phyloP scores from a whole-genome alignment of 1,140 invertebrate genomes.

The Amphibalanus amphitrite region DNA sequence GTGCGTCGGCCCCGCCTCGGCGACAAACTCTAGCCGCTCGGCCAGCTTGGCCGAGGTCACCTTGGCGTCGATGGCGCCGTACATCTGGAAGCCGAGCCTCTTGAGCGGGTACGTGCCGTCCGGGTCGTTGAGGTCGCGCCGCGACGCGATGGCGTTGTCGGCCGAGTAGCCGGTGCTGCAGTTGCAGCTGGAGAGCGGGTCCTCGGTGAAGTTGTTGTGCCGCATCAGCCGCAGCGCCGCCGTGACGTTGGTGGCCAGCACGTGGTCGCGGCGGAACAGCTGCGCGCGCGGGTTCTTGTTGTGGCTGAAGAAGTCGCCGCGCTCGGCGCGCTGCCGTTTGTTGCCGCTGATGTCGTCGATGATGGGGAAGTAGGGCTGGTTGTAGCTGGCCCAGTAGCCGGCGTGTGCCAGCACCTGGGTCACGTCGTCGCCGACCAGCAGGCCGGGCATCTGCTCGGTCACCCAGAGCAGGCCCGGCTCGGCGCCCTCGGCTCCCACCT shows the following conservation, averaged over 20 bases:
- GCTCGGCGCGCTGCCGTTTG: slow-evolving; percentile 35
- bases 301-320: slow-evolving; percentile 52
- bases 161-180: slow-evolving; percentile 55
- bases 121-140: slow-evolving; percentile 46
- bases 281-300: slow-evolving; percentile 41
- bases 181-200: slow-evolving; percentile 46
- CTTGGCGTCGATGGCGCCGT: slow-evolving; percentile 44
- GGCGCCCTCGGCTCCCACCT: slow-evolving; percentile 24
- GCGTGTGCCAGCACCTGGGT: slow-evolving; percentile 44
- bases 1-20: slow-evolving; percentile 39
- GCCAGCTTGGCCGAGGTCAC: slow-evolving; percentile 23
- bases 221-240: slow-evolving; percentile 44
- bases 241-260: slow-evolving; percentile 32
- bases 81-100: slow-evolving; percentile 35
- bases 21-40: slow-evolving; percentile 31
- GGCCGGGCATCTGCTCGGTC: slow-evolving; percentile 62
- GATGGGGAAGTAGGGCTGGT: slow-evolving; percentile 50
- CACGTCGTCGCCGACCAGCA: slow-evolving; percentile 42
- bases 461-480: slow-evolving; percentile 41
- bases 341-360: slow-evolving; percentile 40
- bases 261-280: slow-evolving; percentile 43
- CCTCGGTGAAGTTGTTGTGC: slow-evolving; percentile 53
- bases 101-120: slow-evolving; percentile 36
- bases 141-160: slow-evolving; percentile 52
- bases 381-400: slow-evolving; percentile 60